A percentile compares a stretch with the other conserved stretches of the same genome.
These are phyloP conservation scores for Megalops cyprinoides DNA, from an alignment of 2,797 vertebrate species.

Conservation along the genomic window DNA sequence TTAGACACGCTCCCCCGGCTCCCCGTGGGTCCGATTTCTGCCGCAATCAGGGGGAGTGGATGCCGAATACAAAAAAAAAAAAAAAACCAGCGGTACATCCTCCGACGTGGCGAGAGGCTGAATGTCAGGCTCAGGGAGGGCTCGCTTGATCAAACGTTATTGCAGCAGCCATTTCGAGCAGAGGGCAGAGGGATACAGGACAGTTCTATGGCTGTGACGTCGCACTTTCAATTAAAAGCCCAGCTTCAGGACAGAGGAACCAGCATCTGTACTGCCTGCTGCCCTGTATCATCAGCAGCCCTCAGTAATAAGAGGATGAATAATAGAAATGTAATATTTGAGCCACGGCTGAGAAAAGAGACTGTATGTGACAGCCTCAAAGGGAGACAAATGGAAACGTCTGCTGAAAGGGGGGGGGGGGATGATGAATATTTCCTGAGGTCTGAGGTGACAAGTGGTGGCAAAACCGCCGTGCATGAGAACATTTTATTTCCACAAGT, in stretches of 20 bases:
- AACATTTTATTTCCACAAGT: conserved; percentile 17
- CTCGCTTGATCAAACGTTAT: conserved; percentile 36
- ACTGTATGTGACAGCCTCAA: neutral
- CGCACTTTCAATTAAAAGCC: conserved; percentile 51
- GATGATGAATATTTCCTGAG: conserved; percentile 18
- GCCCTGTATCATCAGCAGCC: neutral
- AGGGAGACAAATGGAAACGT: conserved; percentile 38
- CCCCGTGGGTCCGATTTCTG: no score
- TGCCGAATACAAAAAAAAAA: neutral
- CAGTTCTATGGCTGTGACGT: conserved; percentile 52
- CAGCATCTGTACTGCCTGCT: neutral
- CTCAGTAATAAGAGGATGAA: neutral
- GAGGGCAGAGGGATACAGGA: neutral
- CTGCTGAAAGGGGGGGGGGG: conserved; percentile 29
- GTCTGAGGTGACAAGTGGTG: conserved; percentile 8
- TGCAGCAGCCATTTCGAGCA: conserved; percentile 9
- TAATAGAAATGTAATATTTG: conserved; percentile 22
- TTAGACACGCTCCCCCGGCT: neutral
- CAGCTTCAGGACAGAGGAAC: conserved; percentile 39
- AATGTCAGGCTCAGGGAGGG: neutral
- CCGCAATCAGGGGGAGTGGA: neutral
- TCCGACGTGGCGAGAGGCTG: no score
- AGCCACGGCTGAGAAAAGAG: neutral
- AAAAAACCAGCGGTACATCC: no score
- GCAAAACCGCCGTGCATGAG: neutral